Evolutionary conservation across 2,113 vertebrate genomes (phyloP).

Genomic region (Atlantisia rogersi): DNA sequence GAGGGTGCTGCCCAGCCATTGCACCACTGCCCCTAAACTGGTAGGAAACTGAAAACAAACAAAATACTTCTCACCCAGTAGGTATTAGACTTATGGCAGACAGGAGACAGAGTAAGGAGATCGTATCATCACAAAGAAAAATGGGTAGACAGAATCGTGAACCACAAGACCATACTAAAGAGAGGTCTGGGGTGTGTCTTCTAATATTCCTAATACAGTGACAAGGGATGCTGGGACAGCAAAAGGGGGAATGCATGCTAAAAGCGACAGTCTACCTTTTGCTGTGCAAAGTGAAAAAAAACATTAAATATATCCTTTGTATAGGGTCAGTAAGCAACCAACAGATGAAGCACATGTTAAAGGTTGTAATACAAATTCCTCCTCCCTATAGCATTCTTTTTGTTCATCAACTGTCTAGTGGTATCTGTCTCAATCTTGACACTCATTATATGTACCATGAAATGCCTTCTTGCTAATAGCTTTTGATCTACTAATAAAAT

Average conservation of each 20-base stretch:
- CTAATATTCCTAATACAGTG: background rate
- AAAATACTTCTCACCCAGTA: background rate
- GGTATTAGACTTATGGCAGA: background rate
- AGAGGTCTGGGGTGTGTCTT: background rate
- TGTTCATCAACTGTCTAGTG: background rate
- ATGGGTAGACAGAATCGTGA: fast-evolving
- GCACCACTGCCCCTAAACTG: background rate
- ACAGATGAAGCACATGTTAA: background rate
- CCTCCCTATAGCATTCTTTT: background rate
- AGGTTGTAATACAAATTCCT: background rate
- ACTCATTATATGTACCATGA: background rate
- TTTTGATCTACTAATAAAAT: background rate
- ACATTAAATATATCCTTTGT: background rate
- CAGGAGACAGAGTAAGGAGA: background rate
- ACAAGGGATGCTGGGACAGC: fast-evolving
- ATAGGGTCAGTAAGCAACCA: background rate
- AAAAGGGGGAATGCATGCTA: background rate
- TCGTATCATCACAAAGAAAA: background rate
- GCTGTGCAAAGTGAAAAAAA: background rate
- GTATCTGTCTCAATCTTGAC: background rate
- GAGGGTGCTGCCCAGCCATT: background rate
- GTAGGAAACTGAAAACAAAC: background rate
- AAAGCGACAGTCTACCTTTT: background rate
- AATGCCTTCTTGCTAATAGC: background rate
- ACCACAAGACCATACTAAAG: background rate